Percentiles rank a stretch among this genome's conserved stretches.
Conservation (phyloP, 2,888 invertebrate species). For the Volucella zonaria region DNA sequence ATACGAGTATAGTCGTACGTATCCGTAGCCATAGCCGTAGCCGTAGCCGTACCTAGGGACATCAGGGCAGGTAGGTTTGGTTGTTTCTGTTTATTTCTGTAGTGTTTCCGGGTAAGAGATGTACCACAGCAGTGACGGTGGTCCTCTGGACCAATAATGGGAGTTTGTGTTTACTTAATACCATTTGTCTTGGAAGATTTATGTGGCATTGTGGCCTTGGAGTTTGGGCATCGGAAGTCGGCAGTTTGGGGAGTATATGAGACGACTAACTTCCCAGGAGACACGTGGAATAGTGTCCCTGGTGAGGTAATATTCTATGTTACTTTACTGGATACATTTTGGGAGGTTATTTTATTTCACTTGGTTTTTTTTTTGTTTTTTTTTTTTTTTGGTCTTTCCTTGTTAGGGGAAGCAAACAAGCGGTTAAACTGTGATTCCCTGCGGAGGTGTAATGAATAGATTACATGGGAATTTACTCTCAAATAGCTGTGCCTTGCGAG, state of each 20-base stretch:
- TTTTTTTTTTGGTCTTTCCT: no score
- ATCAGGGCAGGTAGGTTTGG: constrained; percentile 9
- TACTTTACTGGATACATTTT: no score
- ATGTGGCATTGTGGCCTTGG: constrained; percentile 54
- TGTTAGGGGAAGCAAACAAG: neutral
- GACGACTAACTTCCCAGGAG: neutral
- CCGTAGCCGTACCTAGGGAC: constrained; percentile 6
- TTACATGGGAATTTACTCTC: constrained; percentile 68
- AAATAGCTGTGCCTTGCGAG: constrained; percentile 27
- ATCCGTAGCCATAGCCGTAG: no score
- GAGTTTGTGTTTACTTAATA: constrained; percentile 72
- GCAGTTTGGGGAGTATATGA: constrained; percentile 23
- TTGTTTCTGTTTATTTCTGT: constrained; percentile 1
- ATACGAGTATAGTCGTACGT: constrained; percentile 13
- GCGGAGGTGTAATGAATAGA: constrained; percentile 70
- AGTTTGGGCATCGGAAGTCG: neutral
- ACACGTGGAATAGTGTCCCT: constrained; percentile 61
- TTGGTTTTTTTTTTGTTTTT: no score
- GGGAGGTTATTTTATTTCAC: no score
- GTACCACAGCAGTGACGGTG: neutral
- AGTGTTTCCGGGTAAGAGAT: constrained; percentile 1
- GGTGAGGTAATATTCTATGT: constrained; percentile 46
- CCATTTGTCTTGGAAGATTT: constrained; percentile 73
- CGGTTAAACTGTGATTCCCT: constrained; percentile 71
- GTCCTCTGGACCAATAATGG: constrained; percentile 66